Percentiles rank a stretch among this genome's conserved stretches.
These are phyloP conservation scores for Galaxias olidus DNA, from an alignment of 2,797 vertebrate genomes.

Conservation along the genomic window DNA sequence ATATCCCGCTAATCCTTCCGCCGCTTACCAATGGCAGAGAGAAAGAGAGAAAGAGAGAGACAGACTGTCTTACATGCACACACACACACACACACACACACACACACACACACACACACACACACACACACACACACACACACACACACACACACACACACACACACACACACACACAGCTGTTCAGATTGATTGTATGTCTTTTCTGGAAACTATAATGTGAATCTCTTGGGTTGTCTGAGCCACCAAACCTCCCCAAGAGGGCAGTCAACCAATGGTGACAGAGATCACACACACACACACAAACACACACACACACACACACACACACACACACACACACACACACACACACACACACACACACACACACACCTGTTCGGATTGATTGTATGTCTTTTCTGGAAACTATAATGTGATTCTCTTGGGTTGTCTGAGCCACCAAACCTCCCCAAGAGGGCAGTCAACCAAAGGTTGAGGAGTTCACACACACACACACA, in stretches of 20 bases:
- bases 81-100: not conserved
- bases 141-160: slow-evolving; percentile 4
- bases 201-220: not conserved
- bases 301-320: not conserved
- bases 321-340: not conserved
- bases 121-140: not conserved
- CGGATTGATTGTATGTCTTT: not conserved
- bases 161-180: not conserved
- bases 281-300: slow-evolving; percentile 6
- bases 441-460: not conserved
- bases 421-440: not conserved
- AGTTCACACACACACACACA: slow-evolving; percentile 8
- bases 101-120: not conserved
- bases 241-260: not conserved
- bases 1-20: slow-evolving; percentile 20
- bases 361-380: not conserved
- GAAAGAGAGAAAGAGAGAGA: not conserved
- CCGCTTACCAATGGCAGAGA: slow-evolving; percentile 3
- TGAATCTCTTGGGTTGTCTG: not conserved
- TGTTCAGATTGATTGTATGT: not conserved
- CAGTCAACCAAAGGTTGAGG: not conserved
- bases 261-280: not conserved
- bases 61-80: too few relatives aligned
- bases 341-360: slow-evolving; percentile 5
- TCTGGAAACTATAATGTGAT: not conserved